phyloP scores from a whole-genome alignment of 2,888 invertebrate genomes.

The Gasteruption jaculator region DNA sequence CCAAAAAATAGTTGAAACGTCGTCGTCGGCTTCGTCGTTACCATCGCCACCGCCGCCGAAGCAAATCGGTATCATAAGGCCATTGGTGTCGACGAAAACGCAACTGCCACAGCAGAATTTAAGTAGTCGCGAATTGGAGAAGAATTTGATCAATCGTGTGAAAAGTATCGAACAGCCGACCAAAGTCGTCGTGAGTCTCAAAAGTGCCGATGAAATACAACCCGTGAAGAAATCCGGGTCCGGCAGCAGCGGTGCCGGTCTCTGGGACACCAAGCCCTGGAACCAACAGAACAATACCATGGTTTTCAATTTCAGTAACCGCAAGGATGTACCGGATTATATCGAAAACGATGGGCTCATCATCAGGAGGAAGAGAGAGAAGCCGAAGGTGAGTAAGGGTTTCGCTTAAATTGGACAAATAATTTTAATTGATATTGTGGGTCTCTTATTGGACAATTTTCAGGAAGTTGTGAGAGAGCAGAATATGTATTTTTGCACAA shows the following conservation, averaged over 20 bases:
- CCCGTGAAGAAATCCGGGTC: constrained; percentile 41
- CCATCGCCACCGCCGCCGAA: constrained; percentile 51
- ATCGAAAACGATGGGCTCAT: constrained; percentile 84
- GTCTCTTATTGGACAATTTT: too few species aligned
- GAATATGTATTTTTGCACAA: too few species aligned
- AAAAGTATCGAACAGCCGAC: constrained; percentile 58
- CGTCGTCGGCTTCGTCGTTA: too few species aligned
- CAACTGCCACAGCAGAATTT: constrained; percentile 49
- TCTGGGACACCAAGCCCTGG: constrained; percentile 53
- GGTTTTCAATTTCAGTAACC: constrained; percentile 83
- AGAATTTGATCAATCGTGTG: constrained; percentile 65
- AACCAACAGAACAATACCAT: constrained; percentile 65
- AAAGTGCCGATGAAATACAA: constrained; percentile 47
- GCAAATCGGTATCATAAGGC: constrained; percentile 56
- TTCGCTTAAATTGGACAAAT: too few species aligned
- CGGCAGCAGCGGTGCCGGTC: constrained; percentile 34
- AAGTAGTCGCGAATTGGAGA: constrained; percentile 63
- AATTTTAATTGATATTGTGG: too few species aligned
- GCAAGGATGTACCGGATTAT: constrained; percentile 85
- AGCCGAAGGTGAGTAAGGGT: constrained; percentile 75
- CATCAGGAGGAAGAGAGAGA: constrained; percentile 63
- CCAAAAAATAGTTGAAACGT: constrained; percentile 33
- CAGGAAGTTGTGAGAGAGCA: too few species aligned
- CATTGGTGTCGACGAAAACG: constrained; percentile 50
- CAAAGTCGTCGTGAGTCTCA: constrained; percentile 52